phyloP scores from a whole-genome alignment of 2,888 invertebrate genomes.

The Zonitis immaculata region DNA sequence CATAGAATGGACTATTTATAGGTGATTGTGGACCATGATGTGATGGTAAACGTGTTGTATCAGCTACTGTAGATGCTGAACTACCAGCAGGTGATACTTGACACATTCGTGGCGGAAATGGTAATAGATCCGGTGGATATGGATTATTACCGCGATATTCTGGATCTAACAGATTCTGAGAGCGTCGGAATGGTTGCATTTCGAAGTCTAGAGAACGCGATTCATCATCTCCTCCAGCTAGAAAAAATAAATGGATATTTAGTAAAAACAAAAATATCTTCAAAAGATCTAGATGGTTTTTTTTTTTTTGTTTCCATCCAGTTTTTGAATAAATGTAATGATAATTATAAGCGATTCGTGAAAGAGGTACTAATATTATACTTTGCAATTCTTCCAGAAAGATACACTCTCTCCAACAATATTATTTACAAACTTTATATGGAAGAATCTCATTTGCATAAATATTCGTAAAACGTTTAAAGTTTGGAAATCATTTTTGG shows the following conservation, averaged over 20 bases:
- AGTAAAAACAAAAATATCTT: neutral
- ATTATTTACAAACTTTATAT: neutral
- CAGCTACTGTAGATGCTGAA: conserved; percentile 75
- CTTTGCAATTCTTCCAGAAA: too few species aligned
- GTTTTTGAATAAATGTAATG: too few species aligned
- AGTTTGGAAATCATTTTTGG: neutral
- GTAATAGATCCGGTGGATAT: conserved; percentile 76
- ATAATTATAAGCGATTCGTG: too few species aligned
- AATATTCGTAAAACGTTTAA: neutral
- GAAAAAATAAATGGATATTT: too few species aligned
- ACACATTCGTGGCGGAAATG: conserved; percentile 63
- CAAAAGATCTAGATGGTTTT: too few species aligned
- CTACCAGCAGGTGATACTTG: conserved; percentile 77
- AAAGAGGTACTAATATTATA: too few species aligned
- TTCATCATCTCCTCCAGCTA: conserved; percentile 63
- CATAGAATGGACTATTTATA: conserved; percentile 63
- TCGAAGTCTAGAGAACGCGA: conserved; percentile 64
- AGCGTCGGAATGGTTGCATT: conserved; percentile 53
- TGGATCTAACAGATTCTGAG: conserved; percentile 53
- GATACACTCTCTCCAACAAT: too few species aligned
- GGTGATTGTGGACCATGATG: conserved; percentile 50
- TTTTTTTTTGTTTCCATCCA: too few species aligned
- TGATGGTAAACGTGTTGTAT: conserved; percentile 59
- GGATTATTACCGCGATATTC: conserved; percentile 56
- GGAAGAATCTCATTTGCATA: neutral